These are phyloP conservation scores for Sipha flava DNA, from an alignment of 1,140 invertebrate genomes.

Conservation along the genomic window DNA sequence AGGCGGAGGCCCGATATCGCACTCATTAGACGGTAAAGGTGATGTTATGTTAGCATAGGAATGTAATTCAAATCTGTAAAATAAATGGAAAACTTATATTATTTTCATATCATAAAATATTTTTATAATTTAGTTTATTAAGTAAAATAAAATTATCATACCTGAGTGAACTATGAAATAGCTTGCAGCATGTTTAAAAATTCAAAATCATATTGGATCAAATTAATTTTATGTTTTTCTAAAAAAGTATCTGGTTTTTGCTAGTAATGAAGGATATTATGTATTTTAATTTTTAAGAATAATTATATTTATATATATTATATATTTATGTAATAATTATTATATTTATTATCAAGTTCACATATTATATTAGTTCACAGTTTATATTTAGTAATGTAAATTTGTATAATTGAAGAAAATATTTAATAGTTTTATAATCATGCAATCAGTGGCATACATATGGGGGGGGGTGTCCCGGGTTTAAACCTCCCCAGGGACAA, in stretches of 20 bases:
- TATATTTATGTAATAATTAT: too few species aligned
- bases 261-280: background rate
- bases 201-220: background rate
- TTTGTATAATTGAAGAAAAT: background rate
- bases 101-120: too few species aligned
- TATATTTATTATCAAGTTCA: too few species aligned
- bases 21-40: conserved; percentile 5
- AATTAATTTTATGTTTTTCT: background rate
- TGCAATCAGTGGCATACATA: too few species aligned
- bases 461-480: too few species aligned
- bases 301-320: too few species aligned
- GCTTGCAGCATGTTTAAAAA: background rate
- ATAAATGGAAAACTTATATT: background rate
- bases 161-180: background rate
- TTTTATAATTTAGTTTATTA: background rate
- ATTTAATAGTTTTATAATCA: too few species aligned
- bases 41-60: conserved; percentile 18
- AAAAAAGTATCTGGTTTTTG: background rate
- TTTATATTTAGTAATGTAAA: background rate
- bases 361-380: too few species aligned
- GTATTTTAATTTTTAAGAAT: background rate
- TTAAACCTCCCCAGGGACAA: too few species aligned
- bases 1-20: conserved; percentile 14
- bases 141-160: background rate
- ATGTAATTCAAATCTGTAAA: conserved; percentile 25